Base-by-base conservation (phyloP, 2,888 invertebrate genomes). In the Tuberolachnus salignus region DNA sequence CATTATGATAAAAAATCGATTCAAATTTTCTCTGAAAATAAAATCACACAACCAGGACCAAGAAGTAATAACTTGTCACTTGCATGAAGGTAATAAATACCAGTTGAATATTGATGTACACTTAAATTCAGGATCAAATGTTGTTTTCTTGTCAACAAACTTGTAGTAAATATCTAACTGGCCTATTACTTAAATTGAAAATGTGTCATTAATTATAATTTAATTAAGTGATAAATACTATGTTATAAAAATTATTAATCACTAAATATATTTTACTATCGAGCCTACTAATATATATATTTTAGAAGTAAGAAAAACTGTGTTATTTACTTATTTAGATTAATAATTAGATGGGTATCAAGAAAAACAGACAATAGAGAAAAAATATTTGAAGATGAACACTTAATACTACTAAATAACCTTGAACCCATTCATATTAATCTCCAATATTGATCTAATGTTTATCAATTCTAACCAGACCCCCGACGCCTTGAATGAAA, bases 81-180 rank as follows among this genome's bases (percentile, higher is more conserved):
- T 74, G 19, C 55, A 74, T 3, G 74, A 74, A 66, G 74, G 64
- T 19, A 74, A 74, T 21, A 74, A 66, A 51, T 74, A 74, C 4
- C 74, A 74, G 26, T 55, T 55, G 16, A 44, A 53, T 4, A 46
- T 74, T 44, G 74, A 74, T 51, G 3, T 74, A 16, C 46, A 55
- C 26, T 57, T 74, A 19, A 23, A 42, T n/a, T 44, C 66, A 21
- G 74, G 74, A 55, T 26, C 66, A 64, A 74, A 16, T 55, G 42
- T 66, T 26, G 19, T 55, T 4, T 74, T 66, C 66, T 66, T 74
- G 74, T 46, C 74, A 74, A 57, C 74, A 74, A 57, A 74, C 74
- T 26, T 74, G 74, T 16, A 74, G 74, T 46, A 74, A 66, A 55
- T 66, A 74, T 42, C 64, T 74, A 14, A 74, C 26, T 55, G 74